phyloP scores from a whole-genome alignment of 2,888 invertebrate genomes.

The Lasioglossum marginatum region DNA sequence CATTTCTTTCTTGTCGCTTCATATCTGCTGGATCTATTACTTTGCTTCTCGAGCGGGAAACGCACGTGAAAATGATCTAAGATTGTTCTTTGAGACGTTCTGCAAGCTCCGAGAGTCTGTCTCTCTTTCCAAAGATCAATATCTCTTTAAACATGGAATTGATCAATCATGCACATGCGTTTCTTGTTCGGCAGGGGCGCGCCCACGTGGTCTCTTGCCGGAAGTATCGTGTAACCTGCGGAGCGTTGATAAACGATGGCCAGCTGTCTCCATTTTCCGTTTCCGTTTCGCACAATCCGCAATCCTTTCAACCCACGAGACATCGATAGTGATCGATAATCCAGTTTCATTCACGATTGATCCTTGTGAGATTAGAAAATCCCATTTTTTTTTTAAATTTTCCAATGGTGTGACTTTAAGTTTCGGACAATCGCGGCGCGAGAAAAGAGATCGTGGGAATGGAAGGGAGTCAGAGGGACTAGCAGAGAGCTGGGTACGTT shows the following conservation, averaged over 20 bases:
- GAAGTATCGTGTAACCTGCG: background rate
- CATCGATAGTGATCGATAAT: background rate
- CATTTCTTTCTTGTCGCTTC: background rate
- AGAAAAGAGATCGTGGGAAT: background rate
- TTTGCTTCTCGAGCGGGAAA: background rate
- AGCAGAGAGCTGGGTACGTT: background rate
- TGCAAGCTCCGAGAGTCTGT: background rate
- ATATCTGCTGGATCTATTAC: background rate
- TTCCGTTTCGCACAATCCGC: background rate
- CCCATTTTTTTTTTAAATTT: background rate
- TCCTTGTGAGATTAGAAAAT: background rate
- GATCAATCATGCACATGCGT: constrained; percentile 18
- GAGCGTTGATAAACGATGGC: background rate
- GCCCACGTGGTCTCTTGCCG: constrained; percentile 5
- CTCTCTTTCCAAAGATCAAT: background rate
- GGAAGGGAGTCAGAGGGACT: background rate
- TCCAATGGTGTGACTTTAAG: background rate
- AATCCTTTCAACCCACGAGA: background rate
- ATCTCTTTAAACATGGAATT: background rate
- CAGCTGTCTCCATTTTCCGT: background rate
- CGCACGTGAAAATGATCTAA: background rate
- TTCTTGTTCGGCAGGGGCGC: constrained; percentile 8
- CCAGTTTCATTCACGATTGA: background rate
- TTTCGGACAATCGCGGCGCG: background rate
- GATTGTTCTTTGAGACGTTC: background rate